Conservation (phyloP, 2,113 vertebrate species). For the Saguinus midas region DNA sequence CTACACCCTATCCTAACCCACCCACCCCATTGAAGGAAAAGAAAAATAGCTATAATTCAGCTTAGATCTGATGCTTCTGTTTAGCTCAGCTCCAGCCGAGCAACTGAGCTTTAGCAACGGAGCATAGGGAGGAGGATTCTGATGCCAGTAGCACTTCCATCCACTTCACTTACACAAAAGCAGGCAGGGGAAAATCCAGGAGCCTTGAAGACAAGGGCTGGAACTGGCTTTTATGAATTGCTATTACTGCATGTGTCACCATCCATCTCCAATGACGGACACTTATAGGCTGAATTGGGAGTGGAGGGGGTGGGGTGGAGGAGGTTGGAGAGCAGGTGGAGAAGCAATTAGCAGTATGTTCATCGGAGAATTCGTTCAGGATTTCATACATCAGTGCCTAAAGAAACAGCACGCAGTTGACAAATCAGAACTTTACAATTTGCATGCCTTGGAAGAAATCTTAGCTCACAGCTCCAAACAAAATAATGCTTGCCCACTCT, state of each 20-base stretch:
- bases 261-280: conserved; percentile 81
- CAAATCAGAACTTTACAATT: conserved; percentile 72
- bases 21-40: neutral
- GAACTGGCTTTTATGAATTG: conserved; percentile 76
- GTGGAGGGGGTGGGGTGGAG: conserved; percentile 63
- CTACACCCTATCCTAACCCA: conserved; percentile 63
- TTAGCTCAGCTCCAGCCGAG: conserved; percentile 54
- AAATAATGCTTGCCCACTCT: conserved; percentile 64
- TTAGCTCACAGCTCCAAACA: conserved; percentile 65
- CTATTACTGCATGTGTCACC: conserved; percentile 81
- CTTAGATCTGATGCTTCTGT: conserved; percentile 66
- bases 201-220: conserved; percentile 71
- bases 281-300: conserved; percentile 59
- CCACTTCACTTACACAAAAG: conserved; percentile 66
- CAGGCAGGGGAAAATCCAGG: conserved; percentile 74
- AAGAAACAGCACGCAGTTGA: conserved; percentile 74
- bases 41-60: conserved; percentile 47
- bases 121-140: conserved; percentile 69
- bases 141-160: conserved; percentile 62
- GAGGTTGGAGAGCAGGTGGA: conserved; percentile 82
- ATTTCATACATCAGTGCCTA: conserved; percentile 80
- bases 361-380: conserved; percentile 79
- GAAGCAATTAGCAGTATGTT: conserved; percentile 78
- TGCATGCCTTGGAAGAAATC: conserved; percentile 77
- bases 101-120: conserved; percentile 71